Evolutionary conservation across 2,797 vertebrate genomes (phyloP).

Genomic region (Peromyscus melanophrys): DNA sequence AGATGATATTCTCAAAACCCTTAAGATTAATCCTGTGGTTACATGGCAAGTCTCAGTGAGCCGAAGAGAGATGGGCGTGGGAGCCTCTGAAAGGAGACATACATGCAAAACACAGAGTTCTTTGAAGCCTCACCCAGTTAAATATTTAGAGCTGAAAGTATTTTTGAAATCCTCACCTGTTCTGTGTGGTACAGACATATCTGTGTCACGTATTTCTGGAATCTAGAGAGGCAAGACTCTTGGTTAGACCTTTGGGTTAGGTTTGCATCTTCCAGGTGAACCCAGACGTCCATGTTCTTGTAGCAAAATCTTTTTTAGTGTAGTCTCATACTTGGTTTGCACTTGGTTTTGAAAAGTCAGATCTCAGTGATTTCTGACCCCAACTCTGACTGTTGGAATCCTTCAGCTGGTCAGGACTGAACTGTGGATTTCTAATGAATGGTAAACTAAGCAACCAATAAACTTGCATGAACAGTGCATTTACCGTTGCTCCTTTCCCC

Average conservation of each 20-base stretch:
- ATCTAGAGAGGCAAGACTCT: not conserved
- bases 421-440: not conserved
- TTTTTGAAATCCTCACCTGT: conserved; percentile 36
- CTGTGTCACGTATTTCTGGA: not conserved
- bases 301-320: conserved; percentile 19
- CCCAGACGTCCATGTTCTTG: not conserved
- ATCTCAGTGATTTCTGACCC: not conserved
- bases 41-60: not conserved
- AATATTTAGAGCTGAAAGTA: conserved; percentile 13
- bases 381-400: not conserved
- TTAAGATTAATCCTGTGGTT: not conserved
- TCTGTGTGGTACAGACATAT: not conserved
- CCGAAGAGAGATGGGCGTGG: not conserved
- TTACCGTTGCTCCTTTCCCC: not conserved
- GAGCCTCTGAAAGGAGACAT: not conserved
- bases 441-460: not conserved
- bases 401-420: not conserved
- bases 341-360: conserved; percentile 38
- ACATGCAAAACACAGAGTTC: not conserved
- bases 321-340: not conserved
- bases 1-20: not conserved
- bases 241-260: not conserved
- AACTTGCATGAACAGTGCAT: not conserved
- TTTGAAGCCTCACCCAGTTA: not conserved
- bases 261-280: conserved; percentile 8